A percentile compares a stretch with the other conserved stretches of the same genome.
These are phyloP conservation scores for Psix sp. DNA, from an alignment of 1,140 invertebrate genomes.

Conservation along the genomic window DNA sequence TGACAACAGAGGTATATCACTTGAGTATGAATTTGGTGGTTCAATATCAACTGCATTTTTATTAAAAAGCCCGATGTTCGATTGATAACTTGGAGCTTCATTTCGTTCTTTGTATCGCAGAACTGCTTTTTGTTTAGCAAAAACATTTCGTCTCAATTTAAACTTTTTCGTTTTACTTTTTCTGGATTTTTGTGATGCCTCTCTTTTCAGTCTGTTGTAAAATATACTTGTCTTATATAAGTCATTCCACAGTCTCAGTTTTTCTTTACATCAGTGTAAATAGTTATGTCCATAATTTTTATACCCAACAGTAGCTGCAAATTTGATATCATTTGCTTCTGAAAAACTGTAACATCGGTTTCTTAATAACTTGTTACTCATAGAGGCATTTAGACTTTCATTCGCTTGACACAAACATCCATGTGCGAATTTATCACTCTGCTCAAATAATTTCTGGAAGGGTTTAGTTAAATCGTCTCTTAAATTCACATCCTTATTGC, in stretches of 20 bases:
- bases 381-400: conserved; percentile 48
- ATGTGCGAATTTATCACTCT: conserved; percentile 18
- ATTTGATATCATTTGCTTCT: conserved; percentile 25
- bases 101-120: conserved; percentile 8
- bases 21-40: no score
- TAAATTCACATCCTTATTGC: conserved; percentile 4
- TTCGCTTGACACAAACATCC: conserved; percentile 46
- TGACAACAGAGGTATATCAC: not conserved
- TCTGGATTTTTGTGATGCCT: no score
- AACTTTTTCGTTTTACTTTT: conserved; percentile 10
- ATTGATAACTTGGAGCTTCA: conserved; percentile 5
- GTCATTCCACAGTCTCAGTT: no score
- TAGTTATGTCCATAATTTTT: conserved; percentile 25
- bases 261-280: no score
- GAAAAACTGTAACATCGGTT: conserved; percentile 30
- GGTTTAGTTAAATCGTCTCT: conserved; percentile 16
- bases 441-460: conserved; percentile 23
- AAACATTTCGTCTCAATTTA: conserved; percentile 8
- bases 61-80: conserved; percentile 4
- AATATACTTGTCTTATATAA: no score
- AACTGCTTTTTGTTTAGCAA: not conserved
- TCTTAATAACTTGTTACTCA: conserved; percentile 39
- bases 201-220: no score
- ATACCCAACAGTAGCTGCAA: conserved; percentile 19
- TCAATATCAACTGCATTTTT: not conserved